These are phyloP conservation scores for Apoderus coryli DNA, from an alignment of 2,888 invertebrate species.

Conservation along the genomic window DNA sequence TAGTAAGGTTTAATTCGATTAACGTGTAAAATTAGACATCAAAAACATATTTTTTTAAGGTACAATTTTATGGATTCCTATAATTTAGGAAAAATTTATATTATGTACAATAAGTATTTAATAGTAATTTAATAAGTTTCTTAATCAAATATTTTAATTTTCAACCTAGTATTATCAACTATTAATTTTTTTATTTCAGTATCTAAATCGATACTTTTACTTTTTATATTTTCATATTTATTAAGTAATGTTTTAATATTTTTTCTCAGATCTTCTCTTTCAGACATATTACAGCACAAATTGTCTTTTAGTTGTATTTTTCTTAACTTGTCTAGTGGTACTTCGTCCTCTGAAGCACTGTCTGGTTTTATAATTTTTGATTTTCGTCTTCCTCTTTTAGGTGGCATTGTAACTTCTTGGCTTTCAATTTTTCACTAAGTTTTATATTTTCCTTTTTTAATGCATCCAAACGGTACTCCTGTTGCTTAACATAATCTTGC, in stretches of 20 bases:
- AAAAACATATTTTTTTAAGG: no score
- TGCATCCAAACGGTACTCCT: conserved; percentile 7
- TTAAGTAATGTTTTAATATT: conserved; percentile 7
- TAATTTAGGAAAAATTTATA: no score
- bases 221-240: conserved; percentile 11
- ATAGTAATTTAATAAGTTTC: background rate
- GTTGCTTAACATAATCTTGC: conserved; percentile 9
- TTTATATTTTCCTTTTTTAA: conserved; percentile 11
- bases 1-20: no score
- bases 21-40: no score
- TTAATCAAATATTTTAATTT: conserved; percentile 10
- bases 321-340: conserved; percentile 9
- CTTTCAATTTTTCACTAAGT: conserved; percentile 8
- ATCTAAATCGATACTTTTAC: conserved; percentile 9
- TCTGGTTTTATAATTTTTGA: background rate
- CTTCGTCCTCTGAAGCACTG: conserved; percentile 11
- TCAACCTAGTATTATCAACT: conserved; percentile 9
- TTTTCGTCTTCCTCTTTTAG: background rate
- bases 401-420: background rate
- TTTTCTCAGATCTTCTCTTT: no score
- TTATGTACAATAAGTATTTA: no score
- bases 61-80: no score
- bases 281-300: no score
- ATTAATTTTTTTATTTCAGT: conserved; percentile 10
- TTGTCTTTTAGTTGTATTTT: conserved; percentile 1